These are phyloP conservation scores for Lithosia quadra DNA, from an alignment of 2,888 invertebrate species.

Conservation along the genomic window DNA sequence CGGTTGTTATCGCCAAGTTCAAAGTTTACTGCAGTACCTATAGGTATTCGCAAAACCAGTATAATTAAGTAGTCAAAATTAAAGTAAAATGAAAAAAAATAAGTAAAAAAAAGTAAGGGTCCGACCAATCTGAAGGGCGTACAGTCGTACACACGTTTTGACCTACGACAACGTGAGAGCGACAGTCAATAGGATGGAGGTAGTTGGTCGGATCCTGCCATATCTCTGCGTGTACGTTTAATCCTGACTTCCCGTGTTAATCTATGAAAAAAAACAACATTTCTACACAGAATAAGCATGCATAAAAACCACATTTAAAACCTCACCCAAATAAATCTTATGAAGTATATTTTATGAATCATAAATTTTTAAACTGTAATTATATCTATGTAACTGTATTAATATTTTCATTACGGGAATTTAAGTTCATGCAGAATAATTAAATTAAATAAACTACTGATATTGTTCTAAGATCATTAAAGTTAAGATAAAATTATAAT, in stretches of 20 bases:
- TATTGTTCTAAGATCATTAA: neutral
- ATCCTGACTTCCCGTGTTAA: neutral
- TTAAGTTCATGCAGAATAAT: neutral
- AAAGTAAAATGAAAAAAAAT: too few species aligned
- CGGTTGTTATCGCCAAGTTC: too few species aligned
- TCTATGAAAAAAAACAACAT: neutral
- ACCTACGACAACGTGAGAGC: too few species aligned
- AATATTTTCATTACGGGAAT: neutral
- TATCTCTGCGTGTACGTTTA: neutral
- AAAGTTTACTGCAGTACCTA: too few species aligned
- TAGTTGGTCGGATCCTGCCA: neutral
- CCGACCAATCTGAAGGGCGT: too few species aligned
- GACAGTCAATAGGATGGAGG: neutral
- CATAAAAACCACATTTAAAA: neutral
- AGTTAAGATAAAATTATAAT: neutral
- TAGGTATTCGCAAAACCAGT: too few species aligned
- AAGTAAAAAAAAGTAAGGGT: too few species aligned
- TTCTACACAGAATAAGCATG: neutral
- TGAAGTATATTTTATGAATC: neutral
- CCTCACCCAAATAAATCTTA: neutral
- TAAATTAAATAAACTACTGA: neutral
- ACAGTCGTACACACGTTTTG: too few species aligned
- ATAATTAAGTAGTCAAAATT: too few species aligned
- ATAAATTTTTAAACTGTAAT: too few species aligned
- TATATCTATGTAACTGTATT: too few species aligned